A percentile compares a stretch with the other conserved stretches of the same genome.
These are phyloP conservation scores for Drosophila pseudoobscura DNA, from an alignment of 1,140 invertebrate species.

Conservation along the genomic window DNA sequence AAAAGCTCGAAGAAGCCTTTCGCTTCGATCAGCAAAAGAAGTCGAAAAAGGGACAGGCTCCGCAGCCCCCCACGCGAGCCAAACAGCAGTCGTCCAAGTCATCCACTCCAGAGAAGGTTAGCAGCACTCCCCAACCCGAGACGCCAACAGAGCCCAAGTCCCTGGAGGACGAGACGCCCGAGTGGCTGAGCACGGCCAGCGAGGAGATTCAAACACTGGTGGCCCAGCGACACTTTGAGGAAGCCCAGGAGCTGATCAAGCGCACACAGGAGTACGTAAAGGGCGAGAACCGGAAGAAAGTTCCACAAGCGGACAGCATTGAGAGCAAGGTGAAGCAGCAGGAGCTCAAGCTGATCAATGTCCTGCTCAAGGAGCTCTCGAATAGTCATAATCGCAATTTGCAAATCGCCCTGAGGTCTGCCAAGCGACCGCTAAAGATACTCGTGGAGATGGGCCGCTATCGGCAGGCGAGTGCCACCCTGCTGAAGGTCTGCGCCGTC, in stretches of 20 bases:
- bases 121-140: slow-evolving; percentile 61
- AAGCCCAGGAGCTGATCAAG: slow-evolving; percentile 94
- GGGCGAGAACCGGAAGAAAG: slow-evolving; percentile 44
- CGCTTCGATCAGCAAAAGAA: slow-evolving; percentile 89
- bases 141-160: slow-evolving; percentile 83
- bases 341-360: slow-evolving; percentile 91
- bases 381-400: slow-evolving; percentile 94
- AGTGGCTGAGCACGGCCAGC: slow-evolving; percentile 95
- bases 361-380: slow-evolving; percentile 94
- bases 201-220: slow-evolving; percentile 98
- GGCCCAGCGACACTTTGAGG: slow-evolving; percentile 98
- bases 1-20: slow-evolving; percentile 96
- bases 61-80: slow-evolving; percentile 86
- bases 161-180: slow-evolving; percentile 87
- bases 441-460: slow-evolving; percentile 88
- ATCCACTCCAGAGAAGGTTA: slow-evolving; percentile 70
- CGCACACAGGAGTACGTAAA: slow-evolving; percentile 87
- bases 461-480: slow-evolving; percentile 66
- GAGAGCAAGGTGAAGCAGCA: slow-evolving; percentile 88
- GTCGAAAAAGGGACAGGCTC: slow-evolving; percentile 73
- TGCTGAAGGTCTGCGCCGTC: slow-evolving; percentile 73
- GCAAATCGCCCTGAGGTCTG: slow-evolving; percentile 95
- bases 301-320: slow-evolving; percentile 52
- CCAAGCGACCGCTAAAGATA: slow-evolving; percentile 90
- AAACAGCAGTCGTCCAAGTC: slow-evolving; percentile 84